Base-by-base conservation (phyloP, 2,113 vertebrate genomes). In the Entelurus aequoreus region DNA sequence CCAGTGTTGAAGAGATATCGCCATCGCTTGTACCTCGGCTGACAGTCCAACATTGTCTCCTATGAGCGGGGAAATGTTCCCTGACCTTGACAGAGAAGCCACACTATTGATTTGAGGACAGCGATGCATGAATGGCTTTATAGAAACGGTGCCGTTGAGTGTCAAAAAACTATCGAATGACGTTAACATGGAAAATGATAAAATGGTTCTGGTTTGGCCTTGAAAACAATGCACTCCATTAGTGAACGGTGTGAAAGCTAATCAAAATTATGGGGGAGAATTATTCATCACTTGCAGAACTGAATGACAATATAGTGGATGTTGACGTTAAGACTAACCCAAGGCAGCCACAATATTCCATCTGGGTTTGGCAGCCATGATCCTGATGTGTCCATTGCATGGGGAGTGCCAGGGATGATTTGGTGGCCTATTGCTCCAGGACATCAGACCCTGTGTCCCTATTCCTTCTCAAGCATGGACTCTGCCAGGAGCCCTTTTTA, bases 361-460 rank as follows among this genome's bases (percentile, higher is more conserved):
- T 54, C 6, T 21, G 36, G 53, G 63, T 72, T 38, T 52, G 35
- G 35, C 0, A 3, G 40, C 55, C 35, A n/a, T 76, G 78, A 85
- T 83, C 78, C 72, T 72, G 58, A 81, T 75, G 77, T 46, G 78
- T 81, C 79, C 68, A 55, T 61, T 73, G 66, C 63, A 54, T 35
- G 51, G 72, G 28, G 69, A 11, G 35, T 21, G 53, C 58, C 52
- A 62, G 52, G 42, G 60, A 21, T 59, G 48, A 71, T 66, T 67
- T 68, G 65, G 69, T 86, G 74, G 66, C 79, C 81, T 69, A 74
- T 38, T 77, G 83, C 86, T 76, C 49, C 47, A 51, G 84, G 83
- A 74, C 72, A 49, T 64, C 67, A 65, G 65, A 74, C 70, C 57
- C 68, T 10, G 40, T 57, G 38, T 57, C 55, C 55, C 13, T n/a